phyloP scores from a whole-genome alignment of 2,113 vertebrate genomes.

The Tachycineta bicolor region DNA sequence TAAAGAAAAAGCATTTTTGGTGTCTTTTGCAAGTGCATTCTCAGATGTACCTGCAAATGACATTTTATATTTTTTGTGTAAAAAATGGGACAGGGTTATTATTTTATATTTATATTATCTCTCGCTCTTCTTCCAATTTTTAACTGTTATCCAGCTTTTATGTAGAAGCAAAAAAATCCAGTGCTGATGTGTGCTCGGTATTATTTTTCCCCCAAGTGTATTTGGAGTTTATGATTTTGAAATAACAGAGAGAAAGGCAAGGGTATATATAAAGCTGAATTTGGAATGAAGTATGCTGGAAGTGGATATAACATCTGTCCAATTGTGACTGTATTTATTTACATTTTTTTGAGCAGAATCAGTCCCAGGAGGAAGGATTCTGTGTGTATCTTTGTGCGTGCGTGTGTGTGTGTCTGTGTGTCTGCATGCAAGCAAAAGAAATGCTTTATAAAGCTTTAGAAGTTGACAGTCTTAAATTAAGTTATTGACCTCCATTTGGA shows the following conservation, averaged over 20 bases:
- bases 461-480: background rate
- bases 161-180: background rate
- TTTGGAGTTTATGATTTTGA: slow-evolving; percentile 24
- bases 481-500: background rate
- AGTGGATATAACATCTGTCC: slow-evolving; percentile 30
- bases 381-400: background rate
- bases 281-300: slow-evolving; percentile 21
- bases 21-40: background rate
- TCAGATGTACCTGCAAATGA: background rate
- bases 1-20: background rate
- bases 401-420: background rate
- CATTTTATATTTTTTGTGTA: background rate
- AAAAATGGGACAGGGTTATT: background rate
- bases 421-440: background rate
- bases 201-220: slow-evolving; percentile 15
- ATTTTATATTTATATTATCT: background rate
- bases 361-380: background rate
- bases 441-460: background rate
- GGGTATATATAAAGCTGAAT: background rate
- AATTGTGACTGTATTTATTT: slow-evolving; percentile 32
- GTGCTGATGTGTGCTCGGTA: background rate
- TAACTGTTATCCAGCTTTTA: background rate
- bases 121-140: background rate
- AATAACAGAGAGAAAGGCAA: background rate
- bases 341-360: slow-evolving; percentile 17